Conservation (phyloP, 2,888 invertebrate genomes). For the Odontocerum albicorne region DNA sequence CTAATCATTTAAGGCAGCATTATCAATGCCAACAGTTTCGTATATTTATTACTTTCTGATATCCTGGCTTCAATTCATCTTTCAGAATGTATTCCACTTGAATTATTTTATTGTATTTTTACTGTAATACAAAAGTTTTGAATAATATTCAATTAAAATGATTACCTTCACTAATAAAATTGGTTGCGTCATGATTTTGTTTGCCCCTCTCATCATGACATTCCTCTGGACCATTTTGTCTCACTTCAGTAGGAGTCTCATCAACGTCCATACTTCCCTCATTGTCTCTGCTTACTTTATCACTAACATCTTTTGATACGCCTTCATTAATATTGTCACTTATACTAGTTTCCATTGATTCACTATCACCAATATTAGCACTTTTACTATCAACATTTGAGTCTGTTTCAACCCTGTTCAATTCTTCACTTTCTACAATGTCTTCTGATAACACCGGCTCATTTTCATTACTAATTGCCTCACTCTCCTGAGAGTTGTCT, state of each 20-base stretch:
- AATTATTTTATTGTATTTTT: no score
- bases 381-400: constrained; percentile 7
- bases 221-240: constrained; percentile 35
- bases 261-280: constrained; percentile 39
- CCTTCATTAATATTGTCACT: constrained; percentile 41
- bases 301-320: constrained; percentile 25
- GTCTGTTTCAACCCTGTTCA: no score
- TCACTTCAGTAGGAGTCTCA: constrained; percentile 16
- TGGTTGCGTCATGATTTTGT: background rate
- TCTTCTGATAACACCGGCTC: constrained; percentile 10
- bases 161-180: background rate
- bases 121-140: no score
- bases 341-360: constrained; percentile 35
- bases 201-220: constrained; percentile 25
- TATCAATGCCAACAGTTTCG: no score
- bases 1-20: no score
- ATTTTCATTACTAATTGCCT: background rate
- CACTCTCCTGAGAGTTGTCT: background rate
- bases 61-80: no score
- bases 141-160: background rate
- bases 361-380: constrained; percentile 16
- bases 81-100: no score
- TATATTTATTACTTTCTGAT: no score
- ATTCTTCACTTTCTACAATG: constrained; percentile 11
- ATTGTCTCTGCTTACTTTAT: constrained; percentile 37